Base-by-base conservation (phyloP, 2,888 invertebrate species). In the Dryomyza anilis region DNA sequence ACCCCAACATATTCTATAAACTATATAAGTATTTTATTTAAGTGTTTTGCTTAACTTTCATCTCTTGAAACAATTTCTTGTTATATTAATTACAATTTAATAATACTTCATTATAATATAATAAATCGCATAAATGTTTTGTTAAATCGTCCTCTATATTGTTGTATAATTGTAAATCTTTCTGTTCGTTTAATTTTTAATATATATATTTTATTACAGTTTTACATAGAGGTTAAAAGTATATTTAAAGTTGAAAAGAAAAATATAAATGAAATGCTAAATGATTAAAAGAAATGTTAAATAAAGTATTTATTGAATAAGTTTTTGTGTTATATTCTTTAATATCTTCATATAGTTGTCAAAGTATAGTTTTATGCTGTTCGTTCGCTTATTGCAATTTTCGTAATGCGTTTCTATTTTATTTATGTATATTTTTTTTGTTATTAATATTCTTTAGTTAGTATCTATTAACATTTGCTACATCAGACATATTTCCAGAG, bases 21-120 rank as follows among this genome's bases (percentile, higher is more conserved):
- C 60, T 60, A 60, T 60, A 60, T 60, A 60, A 50, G 50, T 60
- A 50, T 50, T 60, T 58, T 27, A 48, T 48, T 60, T 60, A 33
- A 48, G 46, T 60, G 21, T 33, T 29, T 33, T 36, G 30, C 23
- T 48, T 33, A 48, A 48, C 23, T 46, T 48, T 30, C 29, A 12
- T 60, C 33, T 60, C 48, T 60, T 30, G 21, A 60, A 43, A 23
- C 33, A 43, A 48, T 61, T 43, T 23, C 21, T 52, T 61, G 29
- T 30, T 27, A 46, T 59, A 59, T 45, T 61, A 61, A 53, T 61
- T 61, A 61, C 61, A 61, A 52, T 53, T 61, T 61, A 61, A 61
- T 61, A 61, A 61, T 61, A 61, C 61, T 53, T 43, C 45, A 29
- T 61, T 50, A 45, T 30, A 48, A 60, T 57, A 57, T 60, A 61